A percentile compares a stretch with the other conserved stretches of the same genome.
These are phyloP conservation scores for Oryzias woworae DNA, from an alignment of 2,113 vertebrate species.

Conservation along the genomic window DNA sequence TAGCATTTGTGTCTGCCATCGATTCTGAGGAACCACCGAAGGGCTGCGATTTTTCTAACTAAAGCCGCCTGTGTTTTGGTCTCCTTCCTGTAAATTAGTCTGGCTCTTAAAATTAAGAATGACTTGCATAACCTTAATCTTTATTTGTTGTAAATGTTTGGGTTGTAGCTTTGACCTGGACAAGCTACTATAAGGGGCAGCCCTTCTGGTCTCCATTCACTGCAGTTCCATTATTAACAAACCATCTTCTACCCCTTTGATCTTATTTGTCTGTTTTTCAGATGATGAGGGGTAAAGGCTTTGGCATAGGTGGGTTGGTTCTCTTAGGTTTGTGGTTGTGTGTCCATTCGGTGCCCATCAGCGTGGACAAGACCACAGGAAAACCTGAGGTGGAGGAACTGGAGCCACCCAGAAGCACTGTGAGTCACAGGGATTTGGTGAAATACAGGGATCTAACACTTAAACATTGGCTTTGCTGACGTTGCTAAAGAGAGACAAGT, in stretches of 20 bases:
- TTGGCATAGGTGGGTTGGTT: constrained; percentile 70
- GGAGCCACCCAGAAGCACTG: constrained; percentile 78
- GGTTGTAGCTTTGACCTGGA: background rate
- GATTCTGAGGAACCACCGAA: background rate
- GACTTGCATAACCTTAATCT: constrained; percentile 10
- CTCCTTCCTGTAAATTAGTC: background rate
- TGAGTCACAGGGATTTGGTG: constrained; percentile 67
- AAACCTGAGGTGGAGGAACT: constrained; percentile 73
- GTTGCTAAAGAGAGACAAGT: background rate
- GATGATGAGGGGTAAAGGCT: constrained; percentile 75
- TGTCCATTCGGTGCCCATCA: constrained; percentile 86
- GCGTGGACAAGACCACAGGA: constrained; percentile 85
- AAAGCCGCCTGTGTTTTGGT: constrained; percentile 1
- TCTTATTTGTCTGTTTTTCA: constrained; percentile 42
- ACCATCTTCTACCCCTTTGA: background rate
- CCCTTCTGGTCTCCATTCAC: no score
- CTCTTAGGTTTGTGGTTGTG: constrained; percentile 75
- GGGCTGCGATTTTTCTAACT: constrained; percentile 1
- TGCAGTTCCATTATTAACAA: background rate
- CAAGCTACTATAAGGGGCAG: no score
- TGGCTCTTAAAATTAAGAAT: constrained; percentile 21
- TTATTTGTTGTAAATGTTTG: background rate
- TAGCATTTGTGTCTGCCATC: background rate
- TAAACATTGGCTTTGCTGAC: background rate
- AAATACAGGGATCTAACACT: background rate